Base-by-base conservation (phyloP, 2,888 invertebrate genomes). In the Thymelicus sylvestris region DNA sequence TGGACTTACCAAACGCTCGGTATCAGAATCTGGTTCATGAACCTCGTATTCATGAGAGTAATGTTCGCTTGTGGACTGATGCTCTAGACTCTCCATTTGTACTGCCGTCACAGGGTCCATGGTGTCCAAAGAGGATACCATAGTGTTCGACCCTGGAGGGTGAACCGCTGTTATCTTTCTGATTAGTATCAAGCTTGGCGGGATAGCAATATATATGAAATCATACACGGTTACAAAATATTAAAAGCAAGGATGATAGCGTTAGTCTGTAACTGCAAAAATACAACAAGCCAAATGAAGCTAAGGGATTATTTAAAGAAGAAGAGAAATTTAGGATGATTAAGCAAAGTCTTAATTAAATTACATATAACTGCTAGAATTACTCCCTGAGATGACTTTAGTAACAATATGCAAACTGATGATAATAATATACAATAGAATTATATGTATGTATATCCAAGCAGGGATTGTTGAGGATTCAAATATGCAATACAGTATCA, bases 51-150 rank as follows among this genome's bases (percentile, higher is more conserved):
- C 92, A 73, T 91, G 90, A 0, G 93, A 85, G 74, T 86, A 88
- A 65, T 92, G 93, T 77, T 94, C 94, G 72, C 93, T 92, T 0
- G 88, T 89, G 2, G 93, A 90, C 73, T 89, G 92, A 72, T 93
- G 93, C 70, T 92, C 94, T 31, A 92, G 76, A 68, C 93, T 92
- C 80, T 95, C 94, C 85, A 93, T 87, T 74, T 93, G 92, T 6
- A 93, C 90, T 0, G 94, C 86, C 0, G 94, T 94, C 63, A 93
- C 83, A 12, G 95, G 95, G 81, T 96, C 96, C 79, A 96, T 87
- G 31, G 95, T 96, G 80, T 96, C 96, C 76, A 96, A 94, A 19
- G 96, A 96, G 38, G 97, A 97, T 67, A 97, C 96, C 95, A 97
- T 95, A 13, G 97, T 97, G 86, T 97, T 97, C 71, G 97, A 97